Conservation (phyloP, 2,888 invertebrate genomes). For the Paralinhomoeus sp. region DNA sequence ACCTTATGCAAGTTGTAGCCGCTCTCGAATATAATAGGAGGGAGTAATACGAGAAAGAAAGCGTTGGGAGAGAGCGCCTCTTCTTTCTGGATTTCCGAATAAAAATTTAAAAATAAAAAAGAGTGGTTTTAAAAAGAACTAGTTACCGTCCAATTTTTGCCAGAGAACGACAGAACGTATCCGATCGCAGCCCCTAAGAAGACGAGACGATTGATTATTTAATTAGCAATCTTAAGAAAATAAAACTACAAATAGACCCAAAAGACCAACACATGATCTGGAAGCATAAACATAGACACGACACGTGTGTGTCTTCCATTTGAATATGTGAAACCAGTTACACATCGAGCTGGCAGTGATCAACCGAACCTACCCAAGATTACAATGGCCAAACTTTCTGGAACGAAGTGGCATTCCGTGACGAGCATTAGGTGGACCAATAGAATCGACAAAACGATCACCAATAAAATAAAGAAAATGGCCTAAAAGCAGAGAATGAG, state of each 20-base stretch:
- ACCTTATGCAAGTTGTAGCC: constrained; percentile 97
- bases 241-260: neutral
- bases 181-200: no score
- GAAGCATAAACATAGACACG: no score
- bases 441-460: constrained; percentile 74
- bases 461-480: constrained; percentile 86
- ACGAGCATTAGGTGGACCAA: constrained; percentile 80
- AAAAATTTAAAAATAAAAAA: no score
- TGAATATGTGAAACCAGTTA: no score
- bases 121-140: no score
- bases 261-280: no score
- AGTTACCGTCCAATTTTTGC: no score
- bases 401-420: constrained; percentile 82
- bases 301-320: neutral
- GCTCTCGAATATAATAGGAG: constrained; percentile 96
- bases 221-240: no score
- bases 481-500: constrained; percentile 34
- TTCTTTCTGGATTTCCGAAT: no score
- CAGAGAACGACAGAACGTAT: no score
- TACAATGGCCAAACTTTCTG: constrained; percentile 89
- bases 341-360: no score
- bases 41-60: constrained; percentile 79
- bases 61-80: constrained; percentile 95
- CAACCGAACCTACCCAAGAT: constrained; percentile 41
- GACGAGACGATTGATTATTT: no score